phyloP scores from a whole-genome alignment of 2,113 vertebrate species.

The Corythornis madagascariensis region DNA sequence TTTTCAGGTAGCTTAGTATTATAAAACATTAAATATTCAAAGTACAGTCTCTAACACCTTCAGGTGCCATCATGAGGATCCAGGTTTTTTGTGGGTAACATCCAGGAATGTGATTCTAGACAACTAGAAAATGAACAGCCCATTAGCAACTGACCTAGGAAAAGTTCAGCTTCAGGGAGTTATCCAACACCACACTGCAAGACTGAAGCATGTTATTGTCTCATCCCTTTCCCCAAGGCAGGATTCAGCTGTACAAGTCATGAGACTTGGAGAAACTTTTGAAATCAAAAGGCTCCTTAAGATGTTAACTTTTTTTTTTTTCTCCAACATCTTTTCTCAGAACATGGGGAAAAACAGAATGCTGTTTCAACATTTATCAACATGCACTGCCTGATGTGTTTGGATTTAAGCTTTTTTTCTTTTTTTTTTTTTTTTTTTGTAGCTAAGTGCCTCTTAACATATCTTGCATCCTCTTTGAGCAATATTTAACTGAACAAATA shows the following conservation, averaged over 20 bases:
- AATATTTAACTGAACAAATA: background rate
- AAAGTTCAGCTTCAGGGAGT: conserved; percentile 51
- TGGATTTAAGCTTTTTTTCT: background rate
- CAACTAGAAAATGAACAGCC: background rate
- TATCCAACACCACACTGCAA: conserved; percentile 1
- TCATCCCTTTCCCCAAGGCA: conserved; percentile 39
- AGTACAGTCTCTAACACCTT: background rate
- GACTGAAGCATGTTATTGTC: conserved; percentile 47
- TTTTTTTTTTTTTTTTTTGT: background rate
- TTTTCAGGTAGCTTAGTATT: background rate
- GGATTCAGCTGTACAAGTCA: conserved; percentile 19
- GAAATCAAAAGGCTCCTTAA: background rate
- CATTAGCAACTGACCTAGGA: conserved; percentile 3
- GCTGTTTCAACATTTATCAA: background rate
- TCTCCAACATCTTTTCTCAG: background rate
- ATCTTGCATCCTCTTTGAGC: background rate
- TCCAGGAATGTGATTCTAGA: background rate
- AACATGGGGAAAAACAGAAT: background rate
- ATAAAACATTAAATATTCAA: background rate
- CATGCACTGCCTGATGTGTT: background rate
- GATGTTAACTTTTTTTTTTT: conserved; percentile 11
- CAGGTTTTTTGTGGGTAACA: background rate
- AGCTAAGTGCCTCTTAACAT: background rate
- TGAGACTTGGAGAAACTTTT: conserved; percentile 27
- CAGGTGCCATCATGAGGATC: background rate